Conservation (phyloP, 2,888 invertebrate genomes). For the Gibbula magus region DNA sequence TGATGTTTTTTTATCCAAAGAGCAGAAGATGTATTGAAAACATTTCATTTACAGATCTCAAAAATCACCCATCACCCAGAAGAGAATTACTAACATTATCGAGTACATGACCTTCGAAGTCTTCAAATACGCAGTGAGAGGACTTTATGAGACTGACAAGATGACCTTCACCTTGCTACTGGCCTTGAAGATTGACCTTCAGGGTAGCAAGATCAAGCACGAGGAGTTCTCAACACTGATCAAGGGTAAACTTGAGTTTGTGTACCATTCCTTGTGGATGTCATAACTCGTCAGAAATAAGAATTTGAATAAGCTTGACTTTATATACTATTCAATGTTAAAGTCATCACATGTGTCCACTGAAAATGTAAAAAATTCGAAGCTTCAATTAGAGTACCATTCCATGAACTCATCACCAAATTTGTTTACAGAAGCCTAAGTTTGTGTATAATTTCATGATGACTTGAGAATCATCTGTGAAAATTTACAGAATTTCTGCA, state of each 20-base stretch:
- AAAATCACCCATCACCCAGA: constrained; percentile 73
- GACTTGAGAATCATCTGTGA: too few species aligned
- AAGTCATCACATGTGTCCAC: too few species aligned
- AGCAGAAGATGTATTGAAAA: too few species aligned
- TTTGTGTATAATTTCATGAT: too few species aligned
- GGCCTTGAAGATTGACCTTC: constrained; percentile 75
- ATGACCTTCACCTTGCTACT: constrained; percentile 74
- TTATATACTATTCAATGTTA: too few species aligned
- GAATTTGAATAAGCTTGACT: constrained; percentile 56
- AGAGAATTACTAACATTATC: constrained; percentile 75
- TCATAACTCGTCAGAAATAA: too few species aligned
- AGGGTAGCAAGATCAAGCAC: constrained; percentile 69
- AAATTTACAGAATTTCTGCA: too few species aligned
- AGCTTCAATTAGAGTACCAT: too few species aligned
- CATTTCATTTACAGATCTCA: constrained; percentile 57
- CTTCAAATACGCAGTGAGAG: constrained; percentile 74
- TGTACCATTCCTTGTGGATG: too few species aligned
- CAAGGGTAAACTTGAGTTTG: constrained; percentile 59
- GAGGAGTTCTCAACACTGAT: constrained; percentile 73
- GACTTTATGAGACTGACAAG: constrained; percentile 75
- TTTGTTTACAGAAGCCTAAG: too few species aligned
- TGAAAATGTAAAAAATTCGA: too few species aligned
- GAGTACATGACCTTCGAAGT: constrained; percentile 75
- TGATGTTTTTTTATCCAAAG: neutral
- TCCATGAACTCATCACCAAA: too few species aligned